phyloP scores from a whole-genome alignment of 2,888 invertebrate species.

The Sabatieria punctata region DNA sequence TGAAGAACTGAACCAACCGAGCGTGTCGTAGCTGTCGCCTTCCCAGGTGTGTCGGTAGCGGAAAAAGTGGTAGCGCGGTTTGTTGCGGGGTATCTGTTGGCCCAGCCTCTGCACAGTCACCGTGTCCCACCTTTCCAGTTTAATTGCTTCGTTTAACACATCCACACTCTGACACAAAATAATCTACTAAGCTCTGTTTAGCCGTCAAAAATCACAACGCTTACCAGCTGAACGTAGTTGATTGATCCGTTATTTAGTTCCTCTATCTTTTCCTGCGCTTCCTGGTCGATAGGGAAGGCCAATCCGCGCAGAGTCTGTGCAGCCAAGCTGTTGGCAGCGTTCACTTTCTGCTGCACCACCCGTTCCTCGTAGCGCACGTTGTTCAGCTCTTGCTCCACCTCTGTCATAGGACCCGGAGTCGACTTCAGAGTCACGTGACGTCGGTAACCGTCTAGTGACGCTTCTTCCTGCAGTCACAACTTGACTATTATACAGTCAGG shows the following conservation, averaged over 20 bases:
- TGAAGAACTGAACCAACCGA: too few relatives aligned
- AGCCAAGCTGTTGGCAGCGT: slow-evolving; percentile 4
- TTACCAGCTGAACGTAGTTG: slow-evolving; percentile 73
- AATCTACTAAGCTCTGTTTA: too few relatives aligned
- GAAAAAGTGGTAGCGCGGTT: slow-evolving; percentile 76
- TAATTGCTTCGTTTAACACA: slow-evolving; percentile 66
- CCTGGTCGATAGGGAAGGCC: slow-evolving; percentile 64
- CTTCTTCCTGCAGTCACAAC: slow-evolving; percentile 47
- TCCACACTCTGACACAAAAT: slow-evolving; percentile 41
- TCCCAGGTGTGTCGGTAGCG: slow-evolving; percentile 80
- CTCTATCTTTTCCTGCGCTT: slow-evolving; percentile 54
- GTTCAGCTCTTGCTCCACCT: slow-evolving; percentile 36
- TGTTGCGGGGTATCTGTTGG: slow-evolving; percentile 60
- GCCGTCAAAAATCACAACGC: too few relatives aligned
- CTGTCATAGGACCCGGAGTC: slow-evolving; percentile 74
- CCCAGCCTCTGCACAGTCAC: slow-evolving; percentile 52
- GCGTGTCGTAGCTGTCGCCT: slow-evolving; percentile 67
- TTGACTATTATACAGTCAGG: too few relatives aligned
- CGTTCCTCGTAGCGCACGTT: slow-evolving; percentile 21
- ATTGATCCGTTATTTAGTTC: slow-evolving; percentile 55
- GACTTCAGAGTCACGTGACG: slow-evolving; percentile 56
- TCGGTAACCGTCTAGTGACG: slow-evolving; percentile 60
- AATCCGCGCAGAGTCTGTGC: slow-evolving; percentile 72
- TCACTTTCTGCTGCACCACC: not conserved
- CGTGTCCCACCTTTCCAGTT: slow-evolving; percentile 55